Evolutionary conservation across 2,888 invertebrate genomes (phyloP).

Genomic region (Phania funesta): DNA sequence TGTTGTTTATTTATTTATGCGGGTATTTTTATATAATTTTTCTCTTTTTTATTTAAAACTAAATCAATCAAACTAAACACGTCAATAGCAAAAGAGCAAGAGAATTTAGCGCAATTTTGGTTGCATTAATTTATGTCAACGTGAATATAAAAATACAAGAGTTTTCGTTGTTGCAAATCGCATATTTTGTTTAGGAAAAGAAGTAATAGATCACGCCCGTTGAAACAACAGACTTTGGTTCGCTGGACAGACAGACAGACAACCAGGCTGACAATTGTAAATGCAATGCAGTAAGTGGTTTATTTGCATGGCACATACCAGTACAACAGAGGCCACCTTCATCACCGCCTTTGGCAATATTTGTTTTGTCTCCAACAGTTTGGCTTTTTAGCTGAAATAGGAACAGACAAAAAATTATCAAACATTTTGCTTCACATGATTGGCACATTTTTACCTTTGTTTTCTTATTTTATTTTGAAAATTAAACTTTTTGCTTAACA

Average conservation of each 20-base stretch:
- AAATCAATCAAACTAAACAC: constrained; percentile 48
- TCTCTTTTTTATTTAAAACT: constrained; percentile 9
- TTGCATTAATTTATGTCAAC: constrained; percentile 54
- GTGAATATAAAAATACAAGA: not conserved
- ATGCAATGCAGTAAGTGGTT: not conserved
- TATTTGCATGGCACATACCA: constrained; percentile 22
- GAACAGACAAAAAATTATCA: constrained; percentile 29
- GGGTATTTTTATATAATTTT: not conserved
- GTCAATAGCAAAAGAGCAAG: not conserved
- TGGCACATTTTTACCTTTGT: constrained; percentile 55
- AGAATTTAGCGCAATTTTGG: constrained; percentile 12
- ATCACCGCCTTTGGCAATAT: not conserved
- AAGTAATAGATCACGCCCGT: constrained; percentile 59
- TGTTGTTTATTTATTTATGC: constrained; percentile 7
- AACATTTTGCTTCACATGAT: constrained; percentile 50
- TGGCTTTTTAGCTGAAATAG: not conserved
- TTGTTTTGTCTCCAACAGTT: no score
- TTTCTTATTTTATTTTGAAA: not conserved
- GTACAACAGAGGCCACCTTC: constrained; percentile 27
- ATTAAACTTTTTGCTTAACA: constrained; percentile 8
- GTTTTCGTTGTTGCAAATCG: constrained; percentile 5
- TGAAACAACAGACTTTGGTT: constrained; percentile 10
- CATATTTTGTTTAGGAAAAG: not conserved
- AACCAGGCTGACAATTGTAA: not conserved
- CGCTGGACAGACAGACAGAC: not conserved